Conservation (phyloP, 2,797 vertebrate species). For the Chloroceryle amazona region DNA sequence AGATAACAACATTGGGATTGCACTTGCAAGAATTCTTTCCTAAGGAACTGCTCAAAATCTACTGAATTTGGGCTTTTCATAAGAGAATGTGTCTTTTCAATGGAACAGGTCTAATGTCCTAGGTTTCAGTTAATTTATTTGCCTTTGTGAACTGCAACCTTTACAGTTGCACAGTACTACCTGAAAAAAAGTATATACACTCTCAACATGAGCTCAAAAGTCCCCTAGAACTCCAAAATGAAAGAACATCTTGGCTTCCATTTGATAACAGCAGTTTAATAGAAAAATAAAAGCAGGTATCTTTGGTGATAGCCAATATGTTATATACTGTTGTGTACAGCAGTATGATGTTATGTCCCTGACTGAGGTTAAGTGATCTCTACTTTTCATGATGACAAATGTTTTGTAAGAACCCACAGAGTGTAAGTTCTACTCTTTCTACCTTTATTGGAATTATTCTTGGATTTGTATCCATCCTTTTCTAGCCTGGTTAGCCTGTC, state of each 20-base stretch:
- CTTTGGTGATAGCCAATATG: not conserved
- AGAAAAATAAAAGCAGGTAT: not conserved
- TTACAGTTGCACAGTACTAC: not conserved
- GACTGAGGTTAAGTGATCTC: not conserved
- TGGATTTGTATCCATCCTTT: not conserved
- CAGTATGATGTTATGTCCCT: not conserved
- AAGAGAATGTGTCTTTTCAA: not conserved
- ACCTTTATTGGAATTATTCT: not conserved
- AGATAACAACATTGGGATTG: not conserved
- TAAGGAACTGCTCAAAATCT: not conserved
- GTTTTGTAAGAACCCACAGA: not conserved
- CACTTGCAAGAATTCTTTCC: not conserved
- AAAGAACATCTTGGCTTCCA: not conserved
- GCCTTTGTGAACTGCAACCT: not conserved
- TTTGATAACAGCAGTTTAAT: not conserved
- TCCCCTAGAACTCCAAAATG: not conserved
- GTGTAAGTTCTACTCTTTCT: not conserved
- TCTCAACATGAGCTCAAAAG: not conserved
- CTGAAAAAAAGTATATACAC: not conserved
- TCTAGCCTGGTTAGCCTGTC: not conserved
- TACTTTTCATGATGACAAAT: not conserved
- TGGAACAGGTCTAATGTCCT: not conserved
- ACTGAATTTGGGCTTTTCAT: not conserved
- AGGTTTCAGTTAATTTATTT: not conserved
- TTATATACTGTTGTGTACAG: not conserved